Percentiles rank a stretch among this genome's conserved stretches.
Evolutionary conservation across 1,140 invertebrate species (phyloP).

Genomic region (Dufourea novaeangliae): DNA sequence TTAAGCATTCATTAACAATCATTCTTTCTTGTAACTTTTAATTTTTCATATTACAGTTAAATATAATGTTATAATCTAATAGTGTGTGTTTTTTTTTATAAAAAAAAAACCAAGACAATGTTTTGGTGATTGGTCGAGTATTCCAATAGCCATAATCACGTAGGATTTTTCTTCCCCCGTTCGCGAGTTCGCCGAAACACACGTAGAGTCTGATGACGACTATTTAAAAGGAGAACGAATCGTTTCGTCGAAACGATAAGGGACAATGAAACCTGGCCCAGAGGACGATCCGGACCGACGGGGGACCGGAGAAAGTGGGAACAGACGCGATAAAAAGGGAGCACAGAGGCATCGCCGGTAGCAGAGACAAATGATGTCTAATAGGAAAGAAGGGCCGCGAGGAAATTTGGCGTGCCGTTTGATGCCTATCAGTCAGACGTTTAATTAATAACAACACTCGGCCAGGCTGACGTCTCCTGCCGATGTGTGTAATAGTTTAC

Average conservation of each 20-base stretch:
- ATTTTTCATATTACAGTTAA: no score
- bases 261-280: neutral
- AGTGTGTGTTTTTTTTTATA: no score
- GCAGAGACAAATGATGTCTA: constrained; percentile 80
- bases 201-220: neutral
- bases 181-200: neutral
- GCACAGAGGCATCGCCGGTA: constrained; percentile 62
- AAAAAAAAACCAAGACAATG: no score
- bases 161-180: neutral
- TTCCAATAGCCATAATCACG: neutral
- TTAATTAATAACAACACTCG: constrained; percentile 82
- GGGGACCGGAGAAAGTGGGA: neutral
- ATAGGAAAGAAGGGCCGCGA: constrained; percentile 70
- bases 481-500: constrained; percentile 79
- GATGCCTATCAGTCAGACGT: constrained; percentile 81
- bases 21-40: no score
- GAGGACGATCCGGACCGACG: neutral
- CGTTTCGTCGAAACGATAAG: constrained; percentile 4
- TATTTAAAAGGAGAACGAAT: constrained; percentile 16
- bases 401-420: constrained; percentile 73
- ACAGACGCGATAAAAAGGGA: constrained; percentile 51
- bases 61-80: no score
- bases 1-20: no score
- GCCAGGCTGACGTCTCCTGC: constrained; percentile 76
- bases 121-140: neutral